phyloP scores from a whole-genome alignment of 2,113 vertebrate genomes.

The Mustela lutreola region DNA sequence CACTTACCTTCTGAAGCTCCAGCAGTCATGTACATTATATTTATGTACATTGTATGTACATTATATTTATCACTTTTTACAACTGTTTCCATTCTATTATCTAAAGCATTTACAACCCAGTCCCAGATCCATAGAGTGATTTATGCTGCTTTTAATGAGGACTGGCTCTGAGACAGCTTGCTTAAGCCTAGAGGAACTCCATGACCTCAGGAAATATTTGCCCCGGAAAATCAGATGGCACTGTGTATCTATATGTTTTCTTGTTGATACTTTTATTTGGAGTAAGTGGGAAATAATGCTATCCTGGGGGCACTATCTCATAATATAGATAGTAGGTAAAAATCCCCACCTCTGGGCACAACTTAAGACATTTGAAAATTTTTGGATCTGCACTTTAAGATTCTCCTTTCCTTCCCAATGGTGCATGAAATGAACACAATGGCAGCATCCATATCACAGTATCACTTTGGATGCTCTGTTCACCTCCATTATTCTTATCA shows the following conservation, averaged over 20 bases:
- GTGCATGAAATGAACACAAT: background rate
- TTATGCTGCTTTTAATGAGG: constrained; percentile 35
- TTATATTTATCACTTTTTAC: constrained; percentile 28
- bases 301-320: background rate
- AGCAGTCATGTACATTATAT: background rate
- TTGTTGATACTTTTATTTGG: background rate
- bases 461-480: background rate
- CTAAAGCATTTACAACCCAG: background rate
- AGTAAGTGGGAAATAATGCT: background rate
- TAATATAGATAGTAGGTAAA: background rate
- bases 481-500: background rate
- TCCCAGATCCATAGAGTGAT: background rate
- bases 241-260: background rate
- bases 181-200: background rate
- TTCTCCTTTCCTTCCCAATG: background rate
- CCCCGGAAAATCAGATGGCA: background rate
- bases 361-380: background rate
- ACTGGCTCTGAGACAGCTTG: background rate
- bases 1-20: background rate
- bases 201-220: background rate
- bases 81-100: constrained; percentile 40
- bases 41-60: background rate
- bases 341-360: background rate
- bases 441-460: background rate
- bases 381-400: background rate